phyloP scores from a whole-genome alignment of 2,113 vertebrate genomes.

The Menidia beryllina region DNA sequence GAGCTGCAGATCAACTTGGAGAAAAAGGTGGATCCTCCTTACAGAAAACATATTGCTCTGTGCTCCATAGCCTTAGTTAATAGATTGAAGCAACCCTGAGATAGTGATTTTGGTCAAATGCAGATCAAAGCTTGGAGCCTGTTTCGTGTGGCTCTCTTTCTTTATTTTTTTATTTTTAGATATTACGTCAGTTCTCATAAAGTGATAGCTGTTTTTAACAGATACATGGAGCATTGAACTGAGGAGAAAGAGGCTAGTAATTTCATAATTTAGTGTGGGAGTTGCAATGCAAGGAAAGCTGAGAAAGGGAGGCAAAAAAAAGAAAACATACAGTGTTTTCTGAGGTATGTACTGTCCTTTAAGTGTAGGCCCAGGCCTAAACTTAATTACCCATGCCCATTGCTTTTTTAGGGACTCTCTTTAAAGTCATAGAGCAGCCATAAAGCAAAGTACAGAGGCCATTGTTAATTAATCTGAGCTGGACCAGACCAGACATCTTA shows the following conservation, averaged over 20 bases:
- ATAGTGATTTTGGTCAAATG: slow-evolving; percentile 43
- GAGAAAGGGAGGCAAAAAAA: slow-evolving; percentile 7
- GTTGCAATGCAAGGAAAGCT: slow-evolving; percentile 7
- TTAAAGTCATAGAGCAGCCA: slow-evolving; percentile 69
- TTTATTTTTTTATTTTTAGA: slow-evolving; percentile 34
- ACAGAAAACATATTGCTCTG: slow-evolving; percentile 12
- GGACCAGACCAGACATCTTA: slow-evolving; percentile 55
- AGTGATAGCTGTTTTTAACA: slow-evolving; percentile 38
- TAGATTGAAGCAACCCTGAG: slow-evolving; percentile 32
- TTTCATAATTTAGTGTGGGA: slow-evolving; percentile 12
- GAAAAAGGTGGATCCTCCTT: slow-evolving; percentile 84
- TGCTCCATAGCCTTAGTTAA: slow-evolving; percentile 31
- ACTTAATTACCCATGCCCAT: slow-evolving; percentile 42
- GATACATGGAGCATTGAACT: slow-evolving; percentile 6
- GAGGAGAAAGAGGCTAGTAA: slow-evolving; percentile 12
- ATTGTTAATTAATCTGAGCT: slow-evolving; percentile 72
- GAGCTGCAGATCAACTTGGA: slow-evolving; percentile 83
- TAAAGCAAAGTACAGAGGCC: slow-evolving; percentile 66
- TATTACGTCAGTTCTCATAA: slow-evolving; percentile 44
- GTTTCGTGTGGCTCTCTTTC: slow-evolving; percentile 36
- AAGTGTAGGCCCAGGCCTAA: background rate
- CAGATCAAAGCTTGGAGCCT: slow-evolving; percentile 58
- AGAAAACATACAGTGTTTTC: background rate
- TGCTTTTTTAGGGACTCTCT: slow-evolving; percentile 49
- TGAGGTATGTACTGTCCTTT: slow-evolving; percentile 15